Percentiles rank a stretch among this genome's conserved stretches.
Conservation (phyloP, 1,140 invertebrate genomes). For the Grapholita molesta region DNA sequence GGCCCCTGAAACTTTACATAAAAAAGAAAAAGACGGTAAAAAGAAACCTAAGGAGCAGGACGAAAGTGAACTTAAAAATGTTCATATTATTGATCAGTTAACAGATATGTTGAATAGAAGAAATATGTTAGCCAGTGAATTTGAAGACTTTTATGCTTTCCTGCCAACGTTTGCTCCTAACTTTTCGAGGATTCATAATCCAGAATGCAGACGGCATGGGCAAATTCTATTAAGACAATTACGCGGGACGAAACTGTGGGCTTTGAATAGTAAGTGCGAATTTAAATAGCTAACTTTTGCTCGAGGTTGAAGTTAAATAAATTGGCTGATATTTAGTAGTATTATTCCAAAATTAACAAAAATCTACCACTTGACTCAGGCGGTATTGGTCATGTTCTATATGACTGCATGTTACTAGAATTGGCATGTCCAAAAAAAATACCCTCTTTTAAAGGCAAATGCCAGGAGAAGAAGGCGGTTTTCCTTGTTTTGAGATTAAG, state of each 20-base stretch:
- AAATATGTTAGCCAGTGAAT: constrained; percentile 70
- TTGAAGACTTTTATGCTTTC: constrained; percentile 78
- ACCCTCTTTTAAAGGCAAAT: too few relatives aligned
- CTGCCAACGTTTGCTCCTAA: constrained; percentile 83
- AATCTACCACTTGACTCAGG: too few relatives aligned
- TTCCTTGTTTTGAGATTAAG: too few relatives aligned
- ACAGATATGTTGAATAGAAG: constrained; percentile 55
- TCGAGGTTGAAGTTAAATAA: background rate
- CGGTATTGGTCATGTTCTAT: too few relatives aligned
- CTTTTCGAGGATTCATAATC: constrained; percentile 80
- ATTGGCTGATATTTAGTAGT: background rate
- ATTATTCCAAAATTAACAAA: background rate
- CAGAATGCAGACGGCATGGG: constrained; percentile 82
- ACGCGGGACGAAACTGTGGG: constrained; percentile 83
- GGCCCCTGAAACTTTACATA: constrained; percentile 19
- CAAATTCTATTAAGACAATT: constrained; percentile 83
- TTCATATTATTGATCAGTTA: constrained; percentile 47
- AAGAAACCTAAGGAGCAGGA: constrained; percentile 22
- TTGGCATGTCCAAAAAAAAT: too few relatives aligned
- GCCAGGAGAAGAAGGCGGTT: too few relatives aligned
- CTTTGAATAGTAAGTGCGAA: constrained; percentile 81
- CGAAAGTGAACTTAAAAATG: constrained; percentile 34
- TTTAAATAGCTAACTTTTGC: constrained; percentile 8
- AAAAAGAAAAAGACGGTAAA: constrained; percentile 34
- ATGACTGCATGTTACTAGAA: too few relatives aligned